phyloP scores from a whole-genome alignment of 53 echinoderm and acorn worm genomes.

The Holothuria scabra region DNA sequence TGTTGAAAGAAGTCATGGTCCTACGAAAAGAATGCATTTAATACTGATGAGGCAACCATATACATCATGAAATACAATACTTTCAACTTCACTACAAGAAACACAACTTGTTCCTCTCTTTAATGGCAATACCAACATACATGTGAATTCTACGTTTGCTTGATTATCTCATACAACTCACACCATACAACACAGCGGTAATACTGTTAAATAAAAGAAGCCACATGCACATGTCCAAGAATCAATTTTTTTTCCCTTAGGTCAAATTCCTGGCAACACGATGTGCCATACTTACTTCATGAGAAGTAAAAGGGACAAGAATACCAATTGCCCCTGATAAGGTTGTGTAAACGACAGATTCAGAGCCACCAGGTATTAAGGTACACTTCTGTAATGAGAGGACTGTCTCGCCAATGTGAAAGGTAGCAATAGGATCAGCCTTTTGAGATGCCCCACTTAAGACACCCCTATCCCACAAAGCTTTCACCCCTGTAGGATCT shows the following conservation, averaged over 20 bases:
- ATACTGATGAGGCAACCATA: too few species aligned
- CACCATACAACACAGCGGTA: too few species aligned
- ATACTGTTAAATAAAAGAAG: not conserved
- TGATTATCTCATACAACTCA: too few species aligned
- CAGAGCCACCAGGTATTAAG: conserved; percentile 96
- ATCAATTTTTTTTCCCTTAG: not conserved
- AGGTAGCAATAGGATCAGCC: conserved; percentile 80
- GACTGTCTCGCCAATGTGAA: conserved; percentile 91
- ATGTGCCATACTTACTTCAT: conserved; percentile 71
- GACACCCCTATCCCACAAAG: conserved; percentile 95
- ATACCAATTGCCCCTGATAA: conserved; percentile 97
- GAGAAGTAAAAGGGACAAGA: conserved; percentile 96
- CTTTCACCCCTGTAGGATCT: conserved; percentile 96
- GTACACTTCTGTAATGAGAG: conserved; percentile 94
- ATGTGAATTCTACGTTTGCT: too few species aligned
- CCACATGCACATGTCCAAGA: not conserved
- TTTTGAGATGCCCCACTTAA: conserved; percentile 98
- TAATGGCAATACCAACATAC: too few species aligned
- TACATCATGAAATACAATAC: too few species aligned
- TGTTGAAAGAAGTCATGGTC: conserved; percentile 99
- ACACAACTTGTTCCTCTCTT: too few species aligned
- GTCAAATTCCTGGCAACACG: not conserved
- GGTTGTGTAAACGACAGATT: conserved; percentile 97
- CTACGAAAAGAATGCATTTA: conserved; percentile 36
- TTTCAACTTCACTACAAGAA: too few species aligned